A percentile compares a stretch with the other conserved stretches of the same genome.
Conservation (phyloP, 1,140 invertebrate species). For the Laodelphax striatellus region DNA sequence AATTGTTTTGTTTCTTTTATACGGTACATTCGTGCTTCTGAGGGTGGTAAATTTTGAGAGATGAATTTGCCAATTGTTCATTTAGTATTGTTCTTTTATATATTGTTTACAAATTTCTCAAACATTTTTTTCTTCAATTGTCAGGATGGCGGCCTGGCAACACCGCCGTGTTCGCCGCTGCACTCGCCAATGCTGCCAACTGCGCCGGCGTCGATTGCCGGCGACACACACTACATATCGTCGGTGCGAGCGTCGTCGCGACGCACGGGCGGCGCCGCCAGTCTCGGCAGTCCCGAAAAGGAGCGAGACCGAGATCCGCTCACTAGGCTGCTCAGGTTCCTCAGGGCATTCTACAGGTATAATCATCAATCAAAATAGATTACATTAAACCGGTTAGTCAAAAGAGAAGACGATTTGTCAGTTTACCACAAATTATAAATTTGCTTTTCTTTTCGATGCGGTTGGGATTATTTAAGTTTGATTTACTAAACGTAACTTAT, state of each 20-base stretch:
- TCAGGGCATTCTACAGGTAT: slow-evolving; percentile 20
- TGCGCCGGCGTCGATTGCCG: slow-evolving; percentile 2
- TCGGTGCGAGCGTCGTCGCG: slow-evolving; percentile 32
- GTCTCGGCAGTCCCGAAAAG: slow-evolving; percentile 30
- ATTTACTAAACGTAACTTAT: too few species aligned
- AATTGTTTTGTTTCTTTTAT: too few species aligned
- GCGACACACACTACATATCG: slow-evolving; percentile 29
- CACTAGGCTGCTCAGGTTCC: slow-evolving; percentile 28
- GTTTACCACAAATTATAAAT: too few species aligned
- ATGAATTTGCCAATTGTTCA: too few species aligned
- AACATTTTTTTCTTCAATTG: background rate
- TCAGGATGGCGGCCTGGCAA: slow-evolving; percentile 9
- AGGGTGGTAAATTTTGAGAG: too few species aligned
- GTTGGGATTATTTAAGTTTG: too few species aligned
- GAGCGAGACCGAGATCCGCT: slow-evolving; percentile 33
- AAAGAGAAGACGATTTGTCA: too few species aligned
- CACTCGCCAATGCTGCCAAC: slow-evolving; percentile 7
- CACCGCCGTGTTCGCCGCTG: slow-evolving; percentile 8
- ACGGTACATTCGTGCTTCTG: too few species aligned
- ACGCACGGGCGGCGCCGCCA: slow-evolving; percentile 25
- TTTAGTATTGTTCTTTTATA: too few species aligned
- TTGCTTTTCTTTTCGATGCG: too few species aligned
- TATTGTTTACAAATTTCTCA: too few species aligned
- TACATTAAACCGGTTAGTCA: too few species aligned
- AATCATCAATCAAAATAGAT: slow-evolving; percentile 32